A percentile compares a stretch with the other conserved stretches of the same genome.
These are phyloP conservation scores for Tetragonisca angustula DNA, from an alignment of 2,888 invertebrate genomes.

Conservation along the genomic window DNA sequence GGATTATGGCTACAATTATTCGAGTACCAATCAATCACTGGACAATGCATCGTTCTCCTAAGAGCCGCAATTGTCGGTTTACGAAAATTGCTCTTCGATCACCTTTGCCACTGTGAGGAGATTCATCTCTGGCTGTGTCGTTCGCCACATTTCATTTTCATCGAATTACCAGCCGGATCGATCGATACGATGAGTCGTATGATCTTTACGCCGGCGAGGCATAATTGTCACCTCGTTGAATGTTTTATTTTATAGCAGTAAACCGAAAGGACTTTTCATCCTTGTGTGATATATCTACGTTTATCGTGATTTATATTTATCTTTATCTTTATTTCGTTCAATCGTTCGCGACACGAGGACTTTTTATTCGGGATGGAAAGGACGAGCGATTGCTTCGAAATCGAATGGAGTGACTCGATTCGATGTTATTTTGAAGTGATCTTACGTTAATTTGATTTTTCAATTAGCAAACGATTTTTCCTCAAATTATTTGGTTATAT, in stretches of 20 bases:
- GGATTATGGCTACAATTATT: constrained; percentile 10
- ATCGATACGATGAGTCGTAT: too few relatives aligned
- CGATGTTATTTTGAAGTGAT: too few relatives aligned
- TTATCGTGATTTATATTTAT: too few relatives aligned
- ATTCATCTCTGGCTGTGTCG: constrained; percentile 8
- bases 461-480: too few relatives aligned
- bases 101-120: neutral
- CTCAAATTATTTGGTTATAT: too few relatives aligned
- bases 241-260: neutral
- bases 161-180: neutral
- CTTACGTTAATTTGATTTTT: too few relatives aligned
- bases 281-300: neutral
- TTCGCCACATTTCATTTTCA: constrained; percentile 33
- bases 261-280: neutral
- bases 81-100: constrained; percentile 3
- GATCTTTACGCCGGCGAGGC: too few relatives aligned
- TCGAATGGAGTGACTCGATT: too few relatives aligned
- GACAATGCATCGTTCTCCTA: neutral
- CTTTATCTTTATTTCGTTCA: too few relatives aligned
- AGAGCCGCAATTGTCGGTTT: neutral
- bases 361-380: too few relatives aligned
- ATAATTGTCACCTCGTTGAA: neutral
- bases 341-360: too few relatives aligned
- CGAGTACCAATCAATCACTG: constrained; percentile 11
- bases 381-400: too few relatives aligned